A percentile compares a stretch with the other conserved stretches of the same genome.
These are phyloP conservation scores for Brachionichthys hirsutus DNA, from an alignment of 2,113 vertebrate species.

Conservation along the genomic window DNA sequence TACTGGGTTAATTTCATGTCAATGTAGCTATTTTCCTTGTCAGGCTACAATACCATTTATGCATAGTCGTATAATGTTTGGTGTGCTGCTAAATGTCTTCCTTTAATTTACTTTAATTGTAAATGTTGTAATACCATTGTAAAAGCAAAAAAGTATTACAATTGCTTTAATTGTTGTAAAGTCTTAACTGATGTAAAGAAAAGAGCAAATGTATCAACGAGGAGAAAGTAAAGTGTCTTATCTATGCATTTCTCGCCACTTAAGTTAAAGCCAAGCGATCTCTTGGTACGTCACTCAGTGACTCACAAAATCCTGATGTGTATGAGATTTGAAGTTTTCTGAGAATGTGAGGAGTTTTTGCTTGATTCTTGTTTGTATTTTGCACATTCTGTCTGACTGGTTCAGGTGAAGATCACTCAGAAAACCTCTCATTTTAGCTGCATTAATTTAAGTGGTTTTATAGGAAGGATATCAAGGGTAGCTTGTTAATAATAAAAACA, in stretches of 20 bases:
- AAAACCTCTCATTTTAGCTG: slow-evolving; percentile 52
- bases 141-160: slow-evolving; percentile 21
- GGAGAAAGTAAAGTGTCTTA: slow-evolving; percentile 21
- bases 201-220: slow-evolving; percentile 1
- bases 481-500: slow-evolving; percentile 2
- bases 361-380: slow-evolving; percentile 51
- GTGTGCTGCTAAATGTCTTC: slow-evolving; percentile 3
- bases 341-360: slow-evolving; percentile 1
- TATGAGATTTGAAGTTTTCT: slow-evolving; percentile 41
- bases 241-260: slow-evolving; percentile 33
- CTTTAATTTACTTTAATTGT: slow-evolving; percentile 18
- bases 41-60: neutral
- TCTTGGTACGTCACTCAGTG: slow-evolving; percentile 9
- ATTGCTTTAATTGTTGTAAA: slow-evolving; percentile 14
- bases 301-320: neutral
- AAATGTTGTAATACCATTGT: slow-evolving; percentile 23
- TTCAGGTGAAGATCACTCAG: slow-evolving; percentile 63
- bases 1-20: slow-evolving; percentile 11
- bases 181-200: neutral
- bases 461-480: slow-evolving; percentile 5
- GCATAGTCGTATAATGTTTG: slow-evolving; percentile 12
- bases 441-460: slow-evolving; percentile 61
- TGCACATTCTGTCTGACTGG: slow-evolving; percentile 76
- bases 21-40: neutral
- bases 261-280: slow-evolving; percentile 19